Conservation (phyloP, 2,888 invertebrate species). For the Drosophila melanosoma region DNA sequence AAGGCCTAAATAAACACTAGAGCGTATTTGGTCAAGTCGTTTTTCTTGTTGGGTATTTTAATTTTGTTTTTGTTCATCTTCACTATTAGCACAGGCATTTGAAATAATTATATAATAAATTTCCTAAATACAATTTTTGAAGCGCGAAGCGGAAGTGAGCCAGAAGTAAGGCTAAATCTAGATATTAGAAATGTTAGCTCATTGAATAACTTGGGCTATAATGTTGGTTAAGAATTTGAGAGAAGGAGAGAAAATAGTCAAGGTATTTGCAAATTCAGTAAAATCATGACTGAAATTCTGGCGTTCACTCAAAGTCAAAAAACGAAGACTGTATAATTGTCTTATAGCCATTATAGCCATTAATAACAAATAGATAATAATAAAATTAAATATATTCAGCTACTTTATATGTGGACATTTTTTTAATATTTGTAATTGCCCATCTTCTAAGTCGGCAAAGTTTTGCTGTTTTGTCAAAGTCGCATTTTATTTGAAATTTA, state of each 20-base stretch:
- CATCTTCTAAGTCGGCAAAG: not conserved
- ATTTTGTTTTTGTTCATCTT: not conserved
- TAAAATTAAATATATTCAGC: not conserved
- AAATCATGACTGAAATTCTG: not conserved
- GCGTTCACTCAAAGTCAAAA: not conserved
- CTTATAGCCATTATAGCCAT: not conserved
- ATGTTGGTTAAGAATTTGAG: not conserved
- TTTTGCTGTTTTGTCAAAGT: not conserved
- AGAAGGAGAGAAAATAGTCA: not conserved
- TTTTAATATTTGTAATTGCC: not conserved
- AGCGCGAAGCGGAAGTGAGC: no score
- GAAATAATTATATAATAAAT: conserved; percentile 9
- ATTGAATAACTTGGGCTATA: not conserved
- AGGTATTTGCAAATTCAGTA: not conserved
- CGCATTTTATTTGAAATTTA: conserved; percentile 21
- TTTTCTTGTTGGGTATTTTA: not conserved
- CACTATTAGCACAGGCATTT: not conserved
- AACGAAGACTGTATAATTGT: not conserved
- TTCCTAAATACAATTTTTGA: not conserved
- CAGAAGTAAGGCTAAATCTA: not conserved
- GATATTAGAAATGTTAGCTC: not conserved
- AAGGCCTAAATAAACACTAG: conserved; percentile 25
- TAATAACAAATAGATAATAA: no score
- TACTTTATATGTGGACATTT: not conserved
- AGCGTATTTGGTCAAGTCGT: conserved; percentile 19